Percentiles rank a stretch among this genome's conserved stretches.
Conservation (phyloP, 2,797 vertebrate species). For the Botia kubotai region DNA sequence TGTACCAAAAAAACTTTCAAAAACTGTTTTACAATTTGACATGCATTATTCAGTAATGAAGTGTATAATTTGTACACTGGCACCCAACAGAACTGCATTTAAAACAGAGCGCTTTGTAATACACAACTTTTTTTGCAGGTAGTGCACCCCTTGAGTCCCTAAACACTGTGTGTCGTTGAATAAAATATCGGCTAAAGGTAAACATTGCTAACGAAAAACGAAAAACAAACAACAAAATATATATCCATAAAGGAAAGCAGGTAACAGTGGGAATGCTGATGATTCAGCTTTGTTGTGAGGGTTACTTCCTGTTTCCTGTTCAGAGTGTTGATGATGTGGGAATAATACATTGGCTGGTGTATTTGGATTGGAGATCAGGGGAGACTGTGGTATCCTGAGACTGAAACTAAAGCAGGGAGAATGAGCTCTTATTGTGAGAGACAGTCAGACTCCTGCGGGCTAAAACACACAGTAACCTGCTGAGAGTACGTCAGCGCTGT, state of each 20-base stretch:
- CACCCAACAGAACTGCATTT: too few relatives aligned
- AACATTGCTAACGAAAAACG: neutral
- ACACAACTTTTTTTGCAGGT: too few relatives aligned
- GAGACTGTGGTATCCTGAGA: neutral
- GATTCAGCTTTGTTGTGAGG: too few relatives aligned
- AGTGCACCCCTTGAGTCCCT: neutral
- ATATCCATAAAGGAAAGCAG: neutral
- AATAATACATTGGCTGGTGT: neutral
- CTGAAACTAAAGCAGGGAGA: neutral
- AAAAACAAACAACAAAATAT: neutral
- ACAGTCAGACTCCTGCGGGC: neutral
- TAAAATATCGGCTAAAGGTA: neutral
- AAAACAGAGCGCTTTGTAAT: too few relatives aligned
- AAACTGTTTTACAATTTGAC: neutral
- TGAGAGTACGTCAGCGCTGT: neutral
- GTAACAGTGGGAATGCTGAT: neutral
- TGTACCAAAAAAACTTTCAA: neutral
- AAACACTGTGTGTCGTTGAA: neutral
- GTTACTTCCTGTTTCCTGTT: slow-evolving; percentile 23
- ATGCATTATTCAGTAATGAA: neutral
- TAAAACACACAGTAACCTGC: neutral
- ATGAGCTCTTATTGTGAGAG: neutral
- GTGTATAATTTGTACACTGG: neutral
- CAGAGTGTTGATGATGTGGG: neutral
- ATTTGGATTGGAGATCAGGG: slow-evolving; percentile 1